Evolutionary conservation across 2,888 invertebrate genomes (phyloP).

Genomic region (Drosophila neonasuta): DNA sequence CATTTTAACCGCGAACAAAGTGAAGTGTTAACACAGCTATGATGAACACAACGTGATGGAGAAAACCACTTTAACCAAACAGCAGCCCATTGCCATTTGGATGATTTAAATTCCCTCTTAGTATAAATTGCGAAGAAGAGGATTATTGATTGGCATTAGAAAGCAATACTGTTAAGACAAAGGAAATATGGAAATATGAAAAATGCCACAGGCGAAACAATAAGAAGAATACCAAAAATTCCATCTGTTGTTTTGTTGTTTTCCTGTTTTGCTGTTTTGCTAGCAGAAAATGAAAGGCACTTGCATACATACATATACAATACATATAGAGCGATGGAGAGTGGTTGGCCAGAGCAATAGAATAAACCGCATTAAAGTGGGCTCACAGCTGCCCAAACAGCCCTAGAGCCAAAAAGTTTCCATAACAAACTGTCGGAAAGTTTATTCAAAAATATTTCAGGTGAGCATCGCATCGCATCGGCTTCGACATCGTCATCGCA

Average conservation of each 20-base stretch:
- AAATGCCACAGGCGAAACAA: constrained; percentile 30
- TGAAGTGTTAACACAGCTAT: not conserved
- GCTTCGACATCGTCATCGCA: constrained; percentile 15
- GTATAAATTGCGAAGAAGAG: not conserved
- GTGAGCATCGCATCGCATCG: constrained; percentile 43
- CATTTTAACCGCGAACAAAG: not conserved
- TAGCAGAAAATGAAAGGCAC: constrained; percentile 28
- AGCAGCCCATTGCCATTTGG: not conserved
- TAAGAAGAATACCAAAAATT: constrained; percentile 29
- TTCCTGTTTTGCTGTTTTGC: constrained; percentile 7
- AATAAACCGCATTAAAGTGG: constrained; percentile 36
- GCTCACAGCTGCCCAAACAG: constrained; percentile 39
- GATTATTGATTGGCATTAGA: constrained; percentile 23
- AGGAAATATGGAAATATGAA: constrained; percentile 23
- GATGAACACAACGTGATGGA: not conserved
- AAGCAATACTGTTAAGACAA: constrained; percentile 25
- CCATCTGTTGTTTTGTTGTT: constrained; percentile 36
- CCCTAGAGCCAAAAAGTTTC: constrained; percentile 53
- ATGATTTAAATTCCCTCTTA: constrained; percentile 4
- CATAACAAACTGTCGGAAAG: constrained; percentile 66
- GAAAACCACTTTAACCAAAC: not conserved
- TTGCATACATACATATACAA: constrained; percentile 8
- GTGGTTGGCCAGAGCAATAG: constrained; percentile 16
- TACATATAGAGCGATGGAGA: constrained; percentile 3
- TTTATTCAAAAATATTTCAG: constrained; percentile 65